Conservation (phyloP, 2,797 vertebrate species). For the Tangara arthus region DNA sequence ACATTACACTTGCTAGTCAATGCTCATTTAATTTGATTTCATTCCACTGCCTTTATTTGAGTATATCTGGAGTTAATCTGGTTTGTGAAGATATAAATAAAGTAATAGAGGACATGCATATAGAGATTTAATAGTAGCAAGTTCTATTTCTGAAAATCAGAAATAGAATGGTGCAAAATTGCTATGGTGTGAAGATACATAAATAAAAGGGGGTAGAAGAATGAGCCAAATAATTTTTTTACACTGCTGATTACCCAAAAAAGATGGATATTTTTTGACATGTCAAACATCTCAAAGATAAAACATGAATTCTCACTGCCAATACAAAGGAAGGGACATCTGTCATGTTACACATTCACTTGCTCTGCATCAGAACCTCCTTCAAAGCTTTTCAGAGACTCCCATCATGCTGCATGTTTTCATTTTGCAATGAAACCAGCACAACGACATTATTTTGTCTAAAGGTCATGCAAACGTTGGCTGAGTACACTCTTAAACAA, state of each 20-base stretch:
- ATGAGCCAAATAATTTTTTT: not conserved
- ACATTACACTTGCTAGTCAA: not conserved
- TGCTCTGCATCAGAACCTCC: not conserved
- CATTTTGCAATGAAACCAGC: not conserved
- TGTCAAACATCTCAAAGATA: conserved; percentile 8
- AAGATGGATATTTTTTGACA: not conserved
- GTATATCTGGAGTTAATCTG: not conserved
- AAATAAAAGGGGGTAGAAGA: conserved; percentile 8
- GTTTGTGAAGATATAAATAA: not conserved
- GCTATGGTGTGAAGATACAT: not conserved
- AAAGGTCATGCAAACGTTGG: conserved; percentile 15
- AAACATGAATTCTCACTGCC: conserved; percentile 17
- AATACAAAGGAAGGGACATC: not conserved
- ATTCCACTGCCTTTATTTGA: not conserved
- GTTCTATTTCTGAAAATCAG: not conserved
- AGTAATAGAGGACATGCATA: not conserved
- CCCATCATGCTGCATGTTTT: not conserved
- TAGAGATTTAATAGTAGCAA: not conserved
- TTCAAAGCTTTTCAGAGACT: not conserved
- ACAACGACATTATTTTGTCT: conserved; percentile 1
- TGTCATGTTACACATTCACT: not conserved
- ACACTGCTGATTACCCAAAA: not conserved
- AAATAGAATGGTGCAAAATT: not conserved
- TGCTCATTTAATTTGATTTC: not conserved
- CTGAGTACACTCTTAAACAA: not conserved